phyloP scores from a whole-genome alignment of 2,113 vertebrate species.

The Corapipo altera region DNA sequence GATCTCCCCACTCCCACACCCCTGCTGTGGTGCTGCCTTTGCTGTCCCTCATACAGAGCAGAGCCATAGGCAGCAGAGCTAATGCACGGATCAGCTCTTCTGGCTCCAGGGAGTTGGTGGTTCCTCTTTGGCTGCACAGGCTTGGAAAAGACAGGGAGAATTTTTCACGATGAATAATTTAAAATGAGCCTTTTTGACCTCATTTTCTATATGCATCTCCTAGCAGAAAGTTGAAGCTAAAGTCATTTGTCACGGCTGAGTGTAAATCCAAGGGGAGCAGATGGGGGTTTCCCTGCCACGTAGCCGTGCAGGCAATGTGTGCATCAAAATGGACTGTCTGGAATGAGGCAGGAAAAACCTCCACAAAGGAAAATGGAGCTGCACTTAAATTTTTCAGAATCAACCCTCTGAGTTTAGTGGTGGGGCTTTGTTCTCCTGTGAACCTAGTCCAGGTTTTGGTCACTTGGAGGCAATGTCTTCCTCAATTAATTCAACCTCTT shows the following conservation, averaged over 20 bases:
- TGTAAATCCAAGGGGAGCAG: constrained; percentile 61
- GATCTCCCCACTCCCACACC: constrained; percentile 47
- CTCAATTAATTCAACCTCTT: background rate
- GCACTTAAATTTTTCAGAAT: background rate
- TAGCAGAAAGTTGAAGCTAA: constrained; percentile 56
- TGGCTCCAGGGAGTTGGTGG: background rate
- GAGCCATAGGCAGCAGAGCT: constrained; percentile 4
- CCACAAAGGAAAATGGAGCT: background rate
- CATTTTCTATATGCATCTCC: constrained; percentile 57
- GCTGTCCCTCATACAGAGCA: background rate
- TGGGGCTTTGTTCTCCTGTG: background rate
- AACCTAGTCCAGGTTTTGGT: background rate
- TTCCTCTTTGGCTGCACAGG: constrained; percentile 28
- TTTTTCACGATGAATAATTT: constrained; percentile 61
- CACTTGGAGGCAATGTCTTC: background rate
- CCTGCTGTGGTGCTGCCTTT: constrained; percentile 6
- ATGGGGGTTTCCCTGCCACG: constrained; percentile 59
- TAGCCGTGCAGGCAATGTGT: background rate
- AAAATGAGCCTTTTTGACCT: constrained; percentile 60
- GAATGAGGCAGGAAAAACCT: background rate
- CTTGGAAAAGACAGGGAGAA: background rate
- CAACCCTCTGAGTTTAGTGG: background rate
- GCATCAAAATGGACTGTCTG: constrained; percentile 39
- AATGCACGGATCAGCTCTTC: background rate
- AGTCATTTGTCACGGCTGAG: constrained; percentile 41